Evolutionary conservation across 1,140 invertebrate genomes (phyloP).

Genomic region (Paraescarpia echinospica): DNA sequence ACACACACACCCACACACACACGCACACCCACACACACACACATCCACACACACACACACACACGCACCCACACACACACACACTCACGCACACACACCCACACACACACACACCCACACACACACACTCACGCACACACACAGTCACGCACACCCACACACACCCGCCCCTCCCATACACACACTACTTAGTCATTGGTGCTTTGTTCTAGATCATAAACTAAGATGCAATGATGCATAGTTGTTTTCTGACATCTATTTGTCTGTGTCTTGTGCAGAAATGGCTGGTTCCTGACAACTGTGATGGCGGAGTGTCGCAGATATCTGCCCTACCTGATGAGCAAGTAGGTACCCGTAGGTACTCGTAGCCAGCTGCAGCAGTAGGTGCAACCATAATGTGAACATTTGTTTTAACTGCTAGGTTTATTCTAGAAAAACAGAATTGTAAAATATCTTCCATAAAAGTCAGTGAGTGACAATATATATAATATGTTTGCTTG

Average conservation of each 20-base stretch:
- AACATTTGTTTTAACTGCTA: background rate
- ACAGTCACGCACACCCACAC: too few species aligned
- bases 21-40: too few species aligned
- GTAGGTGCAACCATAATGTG: background rate
- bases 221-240: slow-evolving; percentile 50
- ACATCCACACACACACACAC: too few species aligned
- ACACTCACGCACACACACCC: too few species aligned
- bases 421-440: background rate
- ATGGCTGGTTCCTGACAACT: slow-evolving; percentile 41
- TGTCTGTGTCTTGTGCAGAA: slow-evolving; percentile 31
- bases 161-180: too few species aligned
- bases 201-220: background rate
- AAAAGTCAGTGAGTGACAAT: background rate
- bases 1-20: too few species aligned
- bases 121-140: too few species aligned
- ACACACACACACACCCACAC: too few species aligned
- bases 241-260: slow-evolving; percentile 66
- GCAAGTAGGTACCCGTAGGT: slow-evolving; percentile 21
- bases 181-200: too few species aligned
- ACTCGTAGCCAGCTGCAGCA: background rate
- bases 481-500: too few species aligned
- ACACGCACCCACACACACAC: too few species aligned
- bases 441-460: background rate
- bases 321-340: slow-evolving; percentile 35
- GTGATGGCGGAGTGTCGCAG: slow-evolving; percentile 31